Conservation (phyloP, 2,797 vertebrate genomes). For the Coranthus polyacanthus region DNA sequence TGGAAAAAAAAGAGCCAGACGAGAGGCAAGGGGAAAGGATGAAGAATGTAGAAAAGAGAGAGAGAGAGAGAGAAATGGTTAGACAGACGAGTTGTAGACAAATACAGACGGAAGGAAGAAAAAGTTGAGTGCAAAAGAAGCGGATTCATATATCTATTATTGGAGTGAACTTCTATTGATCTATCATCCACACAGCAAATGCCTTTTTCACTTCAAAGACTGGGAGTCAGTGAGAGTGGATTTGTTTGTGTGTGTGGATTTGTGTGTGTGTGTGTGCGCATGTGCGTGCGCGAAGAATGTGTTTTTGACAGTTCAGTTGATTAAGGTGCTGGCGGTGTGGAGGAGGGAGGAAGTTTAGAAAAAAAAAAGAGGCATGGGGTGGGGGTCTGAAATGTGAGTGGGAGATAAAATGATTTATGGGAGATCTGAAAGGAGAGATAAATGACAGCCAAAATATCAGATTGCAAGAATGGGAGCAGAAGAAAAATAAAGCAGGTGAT, state of each 20-base stretch:
- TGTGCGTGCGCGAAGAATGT: slow-evolving; percentile 63
- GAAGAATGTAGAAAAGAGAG: slow-evolving; percentile 1
- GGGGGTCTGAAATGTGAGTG: slow-evolving; percentile 59
- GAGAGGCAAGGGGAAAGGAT: no score
- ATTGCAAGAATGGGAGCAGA: slow-evolving; percentile 67
- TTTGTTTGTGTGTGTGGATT: slow-evolving; percentile 26
- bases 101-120: slow-evolving; percentile 42
- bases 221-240: slow-evolving; percentile 57
- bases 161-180: slow-evolving; percentile 69
- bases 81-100: slow-evolving; percentile 12
- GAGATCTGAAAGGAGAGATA: slow-evolving; percentile 76
- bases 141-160: slow-evolving; percentile 57
- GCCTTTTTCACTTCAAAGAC: slow-evolving; percentile 67
- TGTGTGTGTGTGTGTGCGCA: slow-evolving; percentile 13
- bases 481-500: slow-evolving; percentile 78
- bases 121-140: slow-evolving; percentile 43
- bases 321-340: slow-evolving; percentile 74
- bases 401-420: slow-evolving; percentile 79
- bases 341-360: slow-evolving; percentile 50
- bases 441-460: slow-evolving; percentile 77
- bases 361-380: slow-evolving; percentile 14
- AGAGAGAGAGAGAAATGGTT: slow-evolving; percentile 15
- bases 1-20: slow-evolving; percentile 24
- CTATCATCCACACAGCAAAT: slow-evolving; percentile 68
- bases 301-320: slow-evolving; percentile 79